Evolutionary conservation across 1,140 invertebrate genomes (phyloP).

Genomic region (Coelopa frigida): DNA sequence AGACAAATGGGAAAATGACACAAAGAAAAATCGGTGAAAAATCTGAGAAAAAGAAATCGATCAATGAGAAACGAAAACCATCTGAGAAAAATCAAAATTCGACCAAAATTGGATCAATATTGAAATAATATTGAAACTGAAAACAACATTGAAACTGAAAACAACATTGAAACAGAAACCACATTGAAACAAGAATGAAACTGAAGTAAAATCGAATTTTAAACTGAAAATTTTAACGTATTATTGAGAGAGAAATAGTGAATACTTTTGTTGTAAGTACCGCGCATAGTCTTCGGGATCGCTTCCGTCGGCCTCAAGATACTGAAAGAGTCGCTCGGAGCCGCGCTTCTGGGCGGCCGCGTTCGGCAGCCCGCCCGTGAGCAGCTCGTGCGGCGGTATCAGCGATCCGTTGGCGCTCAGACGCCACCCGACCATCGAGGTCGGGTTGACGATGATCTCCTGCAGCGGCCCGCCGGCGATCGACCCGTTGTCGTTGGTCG

Average conservation of each 20-base stretch:
- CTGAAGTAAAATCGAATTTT: neutral
- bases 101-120: neutral
- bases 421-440: slow-evolving; percentile 44
- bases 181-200: neutral
- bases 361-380: slow-evolving; percentile 34
- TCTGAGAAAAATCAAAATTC: neutral
- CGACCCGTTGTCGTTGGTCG: slow-evolving; percentile 30
- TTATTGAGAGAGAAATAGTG: neutral
- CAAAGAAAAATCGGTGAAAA: neutral
- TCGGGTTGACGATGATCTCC: slow-evolving; percentile 43
- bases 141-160: neutral
- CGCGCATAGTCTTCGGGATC: slow-evolving; percentile 46
- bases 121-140: neutral
- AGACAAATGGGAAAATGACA: neutral
- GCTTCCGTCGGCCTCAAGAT: slow-evolving; percentile 45
- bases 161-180: neutral
- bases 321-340: slow-evolving; percentile 44
- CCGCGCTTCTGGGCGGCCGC: slow-evolving; percentile 42
- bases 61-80: slow-evolving; percentile 2
- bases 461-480: slow-evolving; percentile 35
- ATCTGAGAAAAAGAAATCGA: slow-evolving; percentile 1
- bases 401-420: slow-evolving; percentile 41
- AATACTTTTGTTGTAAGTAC: slow-evolving; percentile 22
- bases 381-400: slow-evolving; percentile 40
- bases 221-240: neutral